These are phyloP conservation scores for Hipposideros armiger DNA, from an alignment of 2,113 vertebrate species.

Conservation along the genomic window DNA sequence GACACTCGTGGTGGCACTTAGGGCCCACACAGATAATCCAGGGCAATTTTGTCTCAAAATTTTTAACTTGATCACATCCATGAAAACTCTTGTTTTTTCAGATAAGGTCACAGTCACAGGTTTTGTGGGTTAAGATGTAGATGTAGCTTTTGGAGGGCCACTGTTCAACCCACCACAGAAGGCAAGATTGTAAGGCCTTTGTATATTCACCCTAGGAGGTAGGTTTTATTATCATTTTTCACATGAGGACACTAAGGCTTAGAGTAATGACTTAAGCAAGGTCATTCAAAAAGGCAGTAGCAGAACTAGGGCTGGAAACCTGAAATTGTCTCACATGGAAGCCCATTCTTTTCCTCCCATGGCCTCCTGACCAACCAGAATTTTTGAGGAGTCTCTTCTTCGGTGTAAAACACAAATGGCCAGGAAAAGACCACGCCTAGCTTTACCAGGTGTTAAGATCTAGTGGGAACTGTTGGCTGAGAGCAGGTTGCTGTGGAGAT, in stretches of 20 bases:
- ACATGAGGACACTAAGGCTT: background rate
- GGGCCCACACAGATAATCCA: background rate
- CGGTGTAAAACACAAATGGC: background rate
- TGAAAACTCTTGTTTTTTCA: background rate
- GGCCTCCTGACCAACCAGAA: background rate
- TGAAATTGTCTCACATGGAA: background rate
- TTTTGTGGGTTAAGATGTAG: background rate
- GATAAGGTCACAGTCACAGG: background rate
- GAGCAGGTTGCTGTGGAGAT: background rate
- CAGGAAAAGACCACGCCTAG: background rate
- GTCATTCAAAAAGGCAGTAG: constrained; percentile 5
- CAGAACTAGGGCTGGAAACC: background rate
- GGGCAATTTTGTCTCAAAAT: background rate
- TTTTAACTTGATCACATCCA: background rate
- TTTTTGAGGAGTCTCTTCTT: background rate
- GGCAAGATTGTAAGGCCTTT: background rate
- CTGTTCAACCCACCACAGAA: background rate
- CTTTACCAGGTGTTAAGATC: background rate
- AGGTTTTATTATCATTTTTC: background rate
- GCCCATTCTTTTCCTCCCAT: background rate
- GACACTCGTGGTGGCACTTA: background rate
- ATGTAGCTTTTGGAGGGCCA: background rate
- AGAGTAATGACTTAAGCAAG: background rate
- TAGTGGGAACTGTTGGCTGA: background rate
- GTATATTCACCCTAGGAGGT: background rate